Evolutionary conservation across 2,113 vertebrate genomes (phyloP), one percentile per base, ranked within the genome.

Genomic region (Phaethornis superciliosus): DNA sequence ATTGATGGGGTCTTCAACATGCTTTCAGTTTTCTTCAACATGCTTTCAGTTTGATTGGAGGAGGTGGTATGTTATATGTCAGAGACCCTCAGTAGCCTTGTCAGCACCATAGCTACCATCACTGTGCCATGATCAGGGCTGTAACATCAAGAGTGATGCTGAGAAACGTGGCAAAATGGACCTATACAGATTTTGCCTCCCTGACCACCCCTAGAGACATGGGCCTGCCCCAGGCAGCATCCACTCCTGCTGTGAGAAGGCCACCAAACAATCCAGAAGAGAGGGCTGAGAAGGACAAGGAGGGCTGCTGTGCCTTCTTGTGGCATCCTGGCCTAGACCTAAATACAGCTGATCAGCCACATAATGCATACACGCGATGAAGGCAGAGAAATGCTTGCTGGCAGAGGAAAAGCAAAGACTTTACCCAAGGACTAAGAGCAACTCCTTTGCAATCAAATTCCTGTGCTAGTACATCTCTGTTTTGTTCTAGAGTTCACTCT

Each of bases 311-410:
- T 64, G 32, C 79, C 1, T 1, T 72, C 49, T 28, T 3, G 0
- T 33, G 60, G n/a, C 24, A 10, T 64, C 85, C 54, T 77, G 63
- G 35, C 32, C 44, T 23, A 55, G n/a, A 59, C 15, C 60, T 81
- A 49, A 15, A 59, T n/a, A 20, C 3, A 7, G n/a, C 16, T 0
- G 0, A 63, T 56, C 49, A 84, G 21, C 42, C 8, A 3, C 46
- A 65, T 23, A 30, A 8, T 37, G 82, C 63, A 54, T 60, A 58
- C 16, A 6, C 0, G 1, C 33, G 52, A 51, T 46, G 44, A 87
- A 80, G 75, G 58, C 28, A 59, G 40, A 76, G 54, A 51, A 70
- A 81, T 2, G 2, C 1, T 0, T 27, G 37, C 68, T 89, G 81
- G 54, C 20, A 70, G 47, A 75, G 0, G 0, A 59, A 65, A 64